Evolutionary conservation across 1,140 invertebrate genomes (phyloP).

Genomic region (Aphis gossypii): DNA sequence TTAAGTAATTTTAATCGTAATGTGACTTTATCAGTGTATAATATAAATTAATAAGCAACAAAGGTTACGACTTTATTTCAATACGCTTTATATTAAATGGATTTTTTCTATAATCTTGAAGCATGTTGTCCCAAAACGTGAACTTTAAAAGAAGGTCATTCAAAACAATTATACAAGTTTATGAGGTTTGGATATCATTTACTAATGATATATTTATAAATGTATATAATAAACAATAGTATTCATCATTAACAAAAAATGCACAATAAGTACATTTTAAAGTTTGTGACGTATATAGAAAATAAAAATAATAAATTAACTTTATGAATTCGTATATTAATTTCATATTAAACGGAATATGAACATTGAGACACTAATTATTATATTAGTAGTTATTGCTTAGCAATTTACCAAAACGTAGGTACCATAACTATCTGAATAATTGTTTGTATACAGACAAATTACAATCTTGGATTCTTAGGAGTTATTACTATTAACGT

Average conservation of each 20-base stretch:
- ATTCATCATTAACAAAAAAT: no score
- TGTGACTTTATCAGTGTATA: background rate
- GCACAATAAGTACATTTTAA: background rate
- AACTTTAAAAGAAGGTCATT: background rate
- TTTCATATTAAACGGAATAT: background rate
- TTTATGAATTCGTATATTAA: background rate
- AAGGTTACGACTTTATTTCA: background rate
- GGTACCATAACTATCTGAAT: background rate
- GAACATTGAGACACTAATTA: background rate
- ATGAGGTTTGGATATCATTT: background rate
- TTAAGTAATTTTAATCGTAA: background rate
- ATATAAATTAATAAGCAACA: constrained; percentile 7
- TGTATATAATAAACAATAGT: background rate
- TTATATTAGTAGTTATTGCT: background rate
- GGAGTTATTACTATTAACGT: background rate
- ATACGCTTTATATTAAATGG: background rate
- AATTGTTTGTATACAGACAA: background rate
- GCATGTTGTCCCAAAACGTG: background rate
- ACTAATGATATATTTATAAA: background rate
- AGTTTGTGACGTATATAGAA: background rate
- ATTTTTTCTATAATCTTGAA: background rate
- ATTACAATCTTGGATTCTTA: background rate
- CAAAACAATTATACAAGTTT: background rate
- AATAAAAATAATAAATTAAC: background rate
- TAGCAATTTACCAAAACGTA: background rate